These are phyloP conservation scores for Lagopus muta DNA, from an alignment of 2,113 vertebrate species.

Conservation along the genomic window DNA sequence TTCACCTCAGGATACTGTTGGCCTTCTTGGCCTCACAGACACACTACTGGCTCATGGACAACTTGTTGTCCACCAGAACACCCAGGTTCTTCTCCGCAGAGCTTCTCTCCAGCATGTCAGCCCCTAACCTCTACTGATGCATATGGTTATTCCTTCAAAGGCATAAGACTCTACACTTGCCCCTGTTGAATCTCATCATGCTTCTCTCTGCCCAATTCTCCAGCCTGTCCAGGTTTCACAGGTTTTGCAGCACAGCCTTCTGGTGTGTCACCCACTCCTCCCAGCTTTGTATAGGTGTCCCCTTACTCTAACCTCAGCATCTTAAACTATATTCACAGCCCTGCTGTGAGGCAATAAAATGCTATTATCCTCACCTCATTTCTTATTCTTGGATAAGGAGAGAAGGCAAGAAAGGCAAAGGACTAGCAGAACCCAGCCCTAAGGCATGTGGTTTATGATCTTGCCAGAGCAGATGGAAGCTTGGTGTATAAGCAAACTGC, in stretches of 20 bases:
- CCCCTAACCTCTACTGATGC: background rate
- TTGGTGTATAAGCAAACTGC: constrained; percentile 5
- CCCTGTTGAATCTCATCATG: background rate
- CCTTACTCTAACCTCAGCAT: background rate
- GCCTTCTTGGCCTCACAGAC: background rate
- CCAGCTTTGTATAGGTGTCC: background rate
- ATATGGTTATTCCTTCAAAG: background rate
- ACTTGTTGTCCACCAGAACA: background rate
- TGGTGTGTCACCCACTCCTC: background rate
- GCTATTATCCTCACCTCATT: background rate
- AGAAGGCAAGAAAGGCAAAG: background rate
- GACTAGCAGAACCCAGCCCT: background rate
- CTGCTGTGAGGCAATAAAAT: constrained; percentile 14
- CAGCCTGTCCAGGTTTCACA: background rate
- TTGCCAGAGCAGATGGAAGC: constrained; percentile 14
- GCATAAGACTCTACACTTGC: background rate
- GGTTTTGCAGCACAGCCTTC: background rate
- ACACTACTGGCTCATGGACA: background rate
- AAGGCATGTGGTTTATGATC: background rate
- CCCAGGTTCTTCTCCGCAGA: background rate
- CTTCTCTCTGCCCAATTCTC: background rate
- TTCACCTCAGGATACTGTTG: too few species aligned
- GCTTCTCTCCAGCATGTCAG: background rate
- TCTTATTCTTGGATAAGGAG: background rate
- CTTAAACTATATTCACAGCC: background rate